Evolutionary conservation across 2,888 invertebrate species (phyloP), one percentile per base, ranked within the genome.

Genomic region (Brachyptera putata): DNA sequence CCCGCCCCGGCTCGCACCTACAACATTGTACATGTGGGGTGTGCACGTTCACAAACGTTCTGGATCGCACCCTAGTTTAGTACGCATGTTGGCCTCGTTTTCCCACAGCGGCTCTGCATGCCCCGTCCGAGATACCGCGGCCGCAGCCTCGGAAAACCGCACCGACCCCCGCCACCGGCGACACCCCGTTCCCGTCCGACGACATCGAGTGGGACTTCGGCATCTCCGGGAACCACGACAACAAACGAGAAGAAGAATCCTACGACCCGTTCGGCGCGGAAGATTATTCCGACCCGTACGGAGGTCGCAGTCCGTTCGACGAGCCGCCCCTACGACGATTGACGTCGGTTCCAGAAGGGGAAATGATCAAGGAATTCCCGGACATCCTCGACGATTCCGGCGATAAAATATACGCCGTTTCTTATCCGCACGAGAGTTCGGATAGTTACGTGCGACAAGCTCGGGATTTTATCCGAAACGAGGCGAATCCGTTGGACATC

Each of bases 231-330:
- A 3, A 69, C 67, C 48, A 58, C 39, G 49, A 50, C 58, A 30
- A 36, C 22, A 1, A 69, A 68, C 50, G 72, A 72, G 37, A 66
- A 65, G 48, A 67, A 68, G 36, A 70, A 67, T 61, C 64, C 68
- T 22, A 72, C 73, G 4, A 69, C 67, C 50, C 50, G 30, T 50
- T 50, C 34, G 30, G 14, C 5, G n/a, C n/a, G 26, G n/a, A 24
- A 4, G n/a, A 21, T 22, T n/a, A n/a, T n/a, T 53, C 14, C 34
- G 53, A 53, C 22, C 36, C 36, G 36, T 53, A 22, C 37, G 36
- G 16, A 11, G 53, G 53, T 3, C 53, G 53, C 3, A 53, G 21
- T n/a, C 53, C 53, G 11, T 53, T 53, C 36, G 53, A 53, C 21
- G 53, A 56, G 56, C 25, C 56, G 13, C 41, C 43, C 21, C 57